Evolutionary conservation across 2,113 vertebrate species (phyloP), one percentile per base, ranked within the genome.

Genomic region (Malurus melanocephalus): DNA sequence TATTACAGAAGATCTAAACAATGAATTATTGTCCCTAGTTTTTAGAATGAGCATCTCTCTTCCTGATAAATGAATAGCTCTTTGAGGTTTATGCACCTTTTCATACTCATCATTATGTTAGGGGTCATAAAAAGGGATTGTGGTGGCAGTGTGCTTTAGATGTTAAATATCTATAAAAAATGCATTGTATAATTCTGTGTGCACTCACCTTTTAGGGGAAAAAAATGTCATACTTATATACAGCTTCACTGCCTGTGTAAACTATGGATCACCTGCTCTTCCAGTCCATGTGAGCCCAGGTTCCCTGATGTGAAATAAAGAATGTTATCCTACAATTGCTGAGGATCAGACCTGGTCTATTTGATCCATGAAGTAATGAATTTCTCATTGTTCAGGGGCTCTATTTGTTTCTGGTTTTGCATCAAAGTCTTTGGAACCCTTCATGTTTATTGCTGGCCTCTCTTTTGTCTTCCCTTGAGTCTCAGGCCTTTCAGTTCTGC

Each of bases 61-160:
- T 86, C 69, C 62, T 96, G 95, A 96, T 88, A 94, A 94, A 96
- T 95, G 86, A 96, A 88, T 66, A 91, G 87, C 86, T 92, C 93
- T 95, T 94, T 91, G 92, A 94, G 55, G 92, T 96, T 95, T 96
- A 96, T 96, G 93, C 94, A 92, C 80, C 93, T 96, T 96, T 96
- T 94, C 93, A 93, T 87, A 87, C 87, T 87, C 87, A 87, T 78
- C 77, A 85, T 87, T 93, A 91, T 30, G 76, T 66, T 20, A 83
- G 40, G 53, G 72, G 72, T 87, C 87, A 95, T 96, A 95, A 96
- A 96, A 92, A 95, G 83, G 77, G 71, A 91, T 87, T 87, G 77
- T 74, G 88, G 61, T 81, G 74, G 52, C 56, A 59, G 55, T 71
- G 52, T 76, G 83, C 35, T 93, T 91, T 85, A 90, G 83, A 68